phyloP scores from a whole-genome alignment of 2,113 vertebrate species.

The Gnathonemus longibarbis region DNA sequence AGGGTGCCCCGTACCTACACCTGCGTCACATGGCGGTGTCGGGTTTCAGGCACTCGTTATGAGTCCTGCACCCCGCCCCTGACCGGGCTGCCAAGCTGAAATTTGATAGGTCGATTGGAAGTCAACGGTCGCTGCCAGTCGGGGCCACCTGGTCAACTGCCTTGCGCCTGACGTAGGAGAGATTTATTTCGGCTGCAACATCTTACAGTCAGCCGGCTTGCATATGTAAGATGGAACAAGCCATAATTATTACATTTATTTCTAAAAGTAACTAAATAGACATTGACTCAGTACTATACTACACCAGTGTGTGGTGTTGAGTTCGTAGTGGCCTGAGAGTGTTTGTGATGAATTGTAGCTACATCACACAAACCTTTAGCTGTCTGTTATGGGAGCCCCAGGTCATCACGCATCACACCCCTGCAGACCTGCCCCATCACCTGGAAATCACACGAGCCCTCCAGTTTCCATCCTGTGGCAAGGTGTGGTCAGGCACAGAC shows the following conservation, averaged over 20 bases:
- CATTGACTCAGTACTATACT: not conserved
- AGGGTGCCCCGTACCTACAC: not conserved
- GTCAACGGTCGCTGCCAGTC: not conserved
- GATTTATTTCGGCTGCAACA: not conserved
- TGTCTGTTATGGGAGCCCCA: not conserved
- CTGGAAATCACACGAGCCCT: not conserved
- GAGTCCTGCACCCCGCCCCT: not conserved
- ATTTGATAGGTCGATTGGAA: not conserved
- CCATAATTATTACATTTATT: not conserved
- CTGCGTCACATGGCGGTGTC: not conserved
- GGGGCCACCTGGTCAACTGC: not conserved
- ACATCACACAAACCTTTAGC: not conserved
- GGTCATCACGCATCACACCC: not conserved
- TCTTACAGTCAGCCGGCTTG: not conserved
- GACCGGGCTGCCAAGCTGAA: slow-evolving; percentile 10
- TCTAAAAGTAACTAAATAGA: not conserved
- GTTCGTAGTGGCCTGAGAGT: not conserved
- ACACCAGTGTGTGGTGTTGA: not conserved
- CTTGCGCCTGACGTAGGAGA: not conserved
- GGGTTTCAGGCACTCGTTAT: not conserved
- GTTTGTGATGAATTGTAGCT: not conserved
- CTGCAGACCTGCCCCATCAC: not conserved
- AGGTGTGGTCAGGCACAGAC: not conserved
- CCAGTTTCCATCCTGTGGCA: not conserved
- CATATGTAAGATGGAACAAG: not conserved